Evolutionary conservation across 2,888 invertebrate genomes (phyloP), one percentile per base, ranked within the genome.

Genomic region (Spodoptera littoralis): DNA sequence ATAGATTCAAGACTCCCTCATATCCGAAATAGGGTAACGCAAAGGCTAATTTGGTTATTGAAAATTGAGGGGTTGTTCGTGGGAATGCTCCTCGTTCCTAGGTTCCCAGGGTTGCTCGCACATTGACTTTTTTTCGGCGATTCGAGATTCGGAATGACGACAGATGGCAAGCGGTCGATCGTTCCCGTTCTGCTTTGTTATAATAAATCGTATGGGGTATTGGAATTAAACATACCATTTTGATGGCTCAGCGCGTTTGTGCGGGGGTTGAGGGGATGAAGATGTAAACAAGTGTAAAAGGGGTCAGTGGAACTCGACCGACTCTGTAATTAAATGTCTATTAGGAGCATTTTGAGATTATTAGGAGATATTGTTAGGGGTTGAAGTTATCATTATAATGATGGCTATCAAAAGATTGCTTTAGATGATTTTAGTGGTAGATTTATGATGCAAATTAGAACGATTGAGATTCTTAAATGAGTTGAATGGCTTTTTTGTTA

Each of bases 51-150:
- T 95, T 95, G 95, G 94, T 95, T 95, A 95, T 95, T 94, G 94
- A 92, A 93, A 93, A 94, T 94, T 92, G 94, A 93, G 95, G 95
- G 95, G 95, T 95, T 92, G 94, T 92, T 95, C 96, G 96, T 96
- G 96, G 96, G 96, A 96, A 96, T 95, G 95, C 94, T 92, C 90
- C 92, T 89, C 90, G 94, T 90, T 92, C 92, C 92, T 92, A 90
- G 95, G 96, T 96, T 96, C 96, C 96, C 96, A 96, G 95, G 95
- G 95, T 92, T 91, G 93, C 89, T 89, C 91, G 92, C 94, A 93
- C 92, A 93, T 93, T 93, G 92, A 91, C 92, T 92, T 93, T 93
- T 93, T 94, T 94, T 92, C 87, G 87, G 89, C 86, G 85, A 88
- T 89, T 84, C 88, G 90, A 91, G 92, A 92, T 93, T 93, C 91